Conservation (phyloP, 2,888 invertebrate species). For the Cryptus viduatorius region DNA sequence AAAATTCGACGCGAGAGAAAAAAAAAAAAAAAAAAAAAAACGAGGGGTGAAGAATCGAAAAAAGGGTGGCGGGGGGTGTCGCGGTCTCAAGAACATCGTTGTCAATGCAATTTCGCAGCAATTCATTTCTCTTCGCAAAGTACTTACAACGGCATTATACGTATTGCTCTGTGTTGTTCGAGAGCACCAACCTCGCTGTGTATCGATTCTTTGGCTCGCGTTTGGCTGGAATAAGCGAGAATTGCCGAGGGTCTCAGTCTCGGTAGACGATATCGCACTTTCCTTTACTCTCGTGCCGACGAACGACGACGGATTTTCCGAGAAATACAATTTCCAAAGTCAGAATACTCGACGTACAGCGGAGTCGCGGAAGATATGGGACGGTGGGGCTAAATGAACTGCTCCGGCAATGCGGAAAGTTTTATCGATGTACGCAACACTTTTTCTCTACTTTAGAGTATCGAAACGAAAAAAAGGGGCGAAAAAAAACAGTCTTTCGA, state of each 20-base stretch:
- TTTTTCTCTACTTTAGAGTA: no score
- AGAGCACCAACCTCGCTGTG: not conserved
- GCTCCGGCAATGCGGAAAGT: not conserved
- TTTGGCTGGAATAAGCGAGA: not conserved
- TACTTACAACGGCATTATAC: not conserved
- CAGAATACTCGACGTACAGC: not conserved
- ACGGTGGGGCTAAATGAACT: not conserved
- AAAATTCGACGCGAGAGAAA: not conserved
- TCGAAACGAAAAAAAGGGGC: no score
- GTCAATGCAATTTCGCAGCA: conserved; percentile 38
- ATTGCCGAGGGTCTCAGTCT: not conserved
- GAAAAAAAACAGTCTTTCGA: no score
- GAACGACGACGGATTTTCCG: conserved; percentile 32
- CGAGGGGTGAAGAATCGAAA: not conserved
- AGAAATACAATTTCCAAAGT: conserved; percentile 52
- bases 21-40: conserved; percentile 4
- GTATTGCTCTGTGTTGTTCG: not conserved
- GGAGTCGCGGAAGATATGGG: not conserved
- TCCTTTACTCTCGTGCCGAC: not conserved
- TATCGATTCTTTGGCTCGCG: not conserved
- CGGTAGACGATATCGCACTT: not conserved
- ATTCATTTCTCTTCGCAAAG: conserved; percentile 16
- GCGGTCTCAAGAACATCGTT: conserved; percentile 17
- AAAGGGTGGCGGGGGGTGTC: conserved; percentile 2
- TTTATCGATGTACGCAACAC: not conserved